Evolutionary conservation across 1,140 invertebrate genomes (phyloP).

Genomic region (Hirudo medicinalis): DNA sequence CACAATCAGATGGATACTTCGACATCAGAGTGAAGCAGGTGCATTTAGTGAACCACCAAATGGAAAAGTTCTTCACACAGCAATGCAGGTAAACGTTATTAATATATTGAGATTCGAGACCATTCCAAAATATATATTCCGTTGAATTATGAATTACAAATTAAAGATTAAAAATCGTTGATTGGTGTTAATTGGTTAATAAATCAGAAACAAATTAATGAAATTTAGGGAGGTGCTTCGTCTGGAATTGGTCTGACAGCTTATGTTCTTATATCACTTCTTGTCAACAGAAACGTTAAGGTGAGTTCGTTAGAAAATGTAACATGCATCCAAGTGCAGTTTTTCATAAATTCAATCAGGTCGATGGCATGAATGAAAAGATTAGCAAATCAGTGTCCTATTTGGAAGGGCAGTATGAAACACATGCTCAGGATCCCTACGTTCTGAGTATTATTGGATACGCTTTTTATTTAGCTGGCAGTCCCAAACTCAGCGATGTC

Average conservation of each 20-base stretch:
- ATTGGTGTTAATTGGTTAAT: too few relatives aligned
- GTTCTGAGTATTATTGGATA: conserved; percentile 60
- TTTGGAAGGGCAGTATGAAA: neutral
- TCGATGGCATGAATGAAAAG: too few relatives aligned
- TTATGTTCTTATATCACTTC: conserved; percentile 63
- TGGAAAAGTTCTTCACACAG: conserved; percentile 33
- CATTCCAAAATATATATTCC: too few relatives aligned
- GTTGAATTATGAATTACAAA: too few relatives aligned
- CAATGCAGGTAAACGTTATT: conserved; percentile 28
- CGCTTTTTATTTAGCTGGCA: conserved; percentile 60
- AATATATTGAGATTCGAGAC: too few relatives aligned
- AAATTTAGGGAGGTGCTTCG: conserved; percentile 50
- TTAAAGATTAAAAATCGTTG: too few relatives aligned
- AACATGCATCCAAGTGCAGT: neutral
- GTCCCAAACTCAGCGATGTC: conserved; percentile 52
- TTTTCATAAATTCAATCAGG: neutral
- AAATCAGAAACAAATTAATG: too few relatives aligned
- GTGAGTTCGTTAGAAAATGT: neutral
- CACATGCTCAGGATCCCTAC: conserved; percentile 49
- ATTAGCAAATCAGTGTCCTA: neutral
- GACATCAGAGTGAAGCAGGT: conserved; percentile 62
- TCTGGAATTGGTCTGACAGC: conserved; percentile 66
- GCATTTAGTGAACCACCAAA: conserved; percentile 51
- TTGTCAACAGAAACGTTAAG: conserved; percentile 49
- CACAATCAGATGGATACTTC: conserved; percentile 64